Conservation (phyloP, 2,888 invertebrate species). For the Euplexia lucipara region DNA sequence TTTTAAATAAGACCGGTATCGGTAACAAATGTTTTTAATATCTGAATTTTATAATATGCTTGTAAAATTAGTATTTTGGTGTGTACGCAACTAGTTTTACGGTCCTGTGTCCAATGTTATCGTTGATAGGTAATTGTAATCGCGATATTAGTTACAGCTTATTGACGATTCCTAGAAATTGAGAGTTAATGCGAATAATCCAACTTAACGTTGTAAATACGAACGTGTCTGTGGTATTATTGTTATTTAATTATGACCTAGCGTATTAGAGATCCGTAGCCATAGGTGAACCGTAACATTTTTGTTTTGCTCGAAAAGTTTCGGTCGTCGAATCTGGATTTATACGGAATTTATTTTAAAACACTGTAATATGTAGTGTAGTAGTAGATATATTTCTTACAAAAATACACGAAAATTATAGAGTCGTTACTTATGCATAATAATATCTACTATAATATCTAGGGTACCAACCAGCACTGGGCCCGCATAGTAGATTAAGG, state of each 20-base stretch:
- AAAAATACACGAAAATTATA: no score
- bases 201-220: slow-evolving; percentile 59
- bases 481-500: no score
- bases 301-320: not conserved
- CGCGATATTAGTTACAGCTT: slow-evolving; percentile 66
- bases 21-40: slow-evolving; percentile 21
- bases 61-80: slow-evolving; percentile 49
- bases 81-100: slow-evolving; percentile 50
- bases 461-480: no score
- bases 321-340: not conserved
- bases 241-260: slow-evolving; percentile 50
- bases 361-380: no score
- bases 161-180: slow-evolving; percentile 62
- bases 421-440: no score
- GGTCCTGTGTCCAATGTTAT: slow-evolving; percentile 55
- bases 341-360: no score
- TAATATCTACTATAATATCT: no score
- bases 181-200: slow-evolving; percentile 64
- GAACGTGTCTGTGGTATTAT: slow-evolving; percentile 51
- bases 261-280: slow-evolving; percentile 60
- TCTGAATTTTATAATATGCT: slow-evolving; percentile 49
- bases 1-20: slow-evolving; percentile 33
- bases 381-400: no score
- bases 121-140: slow-evolving; percentile 63
- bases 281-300: not conserved